Base-by-base conservation (phyloP, 2,113 vertebrate genomes). In the Larimichthys crocea region DNA sequence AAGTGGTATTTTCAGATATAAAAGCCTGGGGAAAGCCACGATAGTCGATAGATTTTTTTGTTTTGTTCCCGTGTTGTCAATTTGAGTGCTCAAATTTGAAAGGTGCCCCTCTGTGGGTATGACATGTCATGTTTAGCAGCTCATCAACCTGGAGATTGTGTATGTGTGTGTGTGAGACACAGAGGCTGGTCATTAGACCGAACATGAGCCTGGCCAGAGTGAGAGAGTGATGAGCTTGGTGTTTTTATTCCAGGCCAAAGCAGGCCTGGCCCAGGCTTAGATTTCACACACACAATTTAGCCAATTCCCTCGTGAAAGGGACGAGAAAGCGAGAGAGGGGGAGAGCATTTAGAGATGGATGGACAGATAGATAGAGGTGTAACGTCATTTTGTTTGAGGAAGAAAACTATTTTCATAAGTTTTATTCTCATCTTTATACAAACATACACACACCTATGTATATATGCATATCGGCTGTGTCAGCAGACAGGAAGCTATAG, bases 401-500 rank as follows among this genome's bases (percentile, higher is more conserved):
- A 57, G 53, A 79, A 73, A 49, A 48, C 3, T 52, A 49, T n/a
- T 65, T 66, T 44, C n/a, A 64, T 19, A 20, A 62, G 20, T 46
- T 69, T 57, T 72, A 22, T 40, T 26, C 44, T 71, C 49, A 20
- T 55, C 31, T 46, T 46, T 61, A 14, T 40, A 9, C 35, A 40
- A 8, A 59, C 0, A 71, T 12, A 48, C 12, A 24, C 16, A 42
- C 50, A 69, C 31, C 68, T 0, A 62, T 4, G 15, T 46, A 46
- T 29, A 57, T 62, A 63, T 78, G 46, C 74, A 82, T 69, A 76
- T 15, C 59, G 68, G 56, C 78, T 55, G n/a, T 68, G 89, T 92
- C 87, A 92, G 91, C 87, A 91, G 72, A 87, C 87, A 84, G 90
- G 80, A 91, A 88, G 71, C 79, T 68, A 79, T 64, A 77, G 69